Evolutionary conservation across 2,888 invertebrate genomes (phyloP), one percentile per base, ranked within the genome.

Genomic region (Troides oblongomaculatus): DNA sequence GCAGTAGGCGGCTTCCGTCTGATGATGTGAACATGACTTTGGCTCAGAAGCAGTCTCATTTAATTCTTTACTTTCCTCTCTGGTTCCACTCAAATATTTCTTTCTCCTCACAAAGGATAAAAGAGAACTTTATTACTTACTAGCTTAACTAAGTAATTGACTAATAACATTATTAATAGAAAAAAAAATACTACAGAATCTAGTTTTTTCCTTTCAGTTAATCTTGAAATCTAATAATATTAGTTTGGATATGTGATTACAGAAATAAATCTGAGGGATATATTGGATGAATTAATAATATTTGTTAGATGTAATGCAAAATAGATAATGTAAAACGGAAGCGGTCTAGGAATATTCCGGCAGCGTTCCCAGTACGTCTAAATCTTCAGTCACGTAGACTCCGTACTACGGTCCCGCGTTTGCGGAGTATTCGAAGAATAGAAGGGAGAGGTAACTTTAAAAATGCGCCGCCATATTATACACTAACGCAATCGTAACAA

Each of bases 401-500:
- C 62, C 18, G 50, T 68, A 68, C 58, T 50, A n/a, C 59, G 59
- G 46, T 30, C 23, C 18, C 36, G 39, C 57, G 36, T 50, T n/a
- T 58, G 23, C 63, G 21, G 21, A 46, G 36, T 59, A 36, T 30
- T 50, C 1, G 58, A 50, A 14, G 21, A 59, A 58, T 68, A 21
- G 59, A 18, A 53, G 39, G n/a, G 62, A 25, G 43, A 30, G 10
- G n/a, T 43, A 58, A 62, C 57, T 68, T 61, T 62, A 68, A 69
- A 63, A 69, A 43, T 63, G 59, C 64, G 63, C 64, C 66, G 61
- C 46, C 63, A 59, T 57, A 69, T 69, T 68, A 58, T 63, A 23
- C 63, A 64, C 60, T 60, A 63, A 71, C 63, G 59, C 64, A 65
- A 68, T 69, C 69, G 74, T 75, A 76, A 75, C 73, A 74, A 75